A percentile compares a stretch with the other conserved stretches of the same genome.
phyloP scores from a whole-genome alignment of 2,113 vertebrate species.

The Garra rufa region DNA sequence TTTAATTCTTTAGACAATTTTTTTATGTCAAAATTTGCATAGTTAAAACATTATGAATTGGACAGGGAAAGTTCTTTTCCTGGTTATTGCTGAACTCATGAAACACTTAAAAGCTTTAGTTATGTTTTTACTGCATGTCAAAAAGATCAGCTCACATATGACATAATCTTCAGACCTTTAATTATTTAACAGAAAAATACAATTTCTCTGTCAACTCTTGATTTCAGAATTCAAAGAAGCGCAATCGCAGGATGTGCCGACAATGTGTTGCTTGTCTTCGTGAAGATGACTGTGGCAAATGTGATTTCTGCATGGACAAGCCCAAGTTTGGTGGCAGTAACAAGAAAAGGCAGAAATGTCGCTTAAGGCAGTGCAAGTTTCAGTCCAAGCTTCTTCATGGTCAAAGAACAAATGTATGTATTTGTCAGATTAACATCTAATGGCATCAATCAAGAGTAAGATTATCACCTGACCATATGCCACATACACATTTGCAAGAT shows the following conservation, averaged over 20 bases:
- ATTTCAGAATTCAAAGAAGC: slow-evolving; percentile 42
- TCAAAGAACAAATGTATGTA: neutral
- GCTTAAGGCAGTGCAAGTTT: slow-evolving; percentile 77
- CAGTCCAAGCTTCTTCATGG: slow-evolving; percentile 57
- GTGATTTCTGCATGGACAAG: slow-evolving; percentile 83
- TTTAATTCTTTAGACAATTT: too few species aligned
- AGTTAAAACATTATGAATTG: neutral
- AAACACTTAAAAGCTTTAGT: too few species aligned
- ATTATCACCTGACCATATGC: neutral
- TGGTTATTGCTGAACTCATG: neutral
- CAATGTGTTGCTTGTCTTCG: slow-evolving; percentile 76
- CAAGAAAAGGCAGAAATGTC: slow-evolving; percentile 82
- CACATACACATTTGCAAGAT: neutral
- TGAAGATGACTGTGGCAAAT: slow-evolving; percentile 75
- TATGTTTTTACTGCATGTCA: neutral
- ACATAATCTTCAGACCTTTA: neutral
- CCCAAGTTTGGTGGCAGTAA: slow-evolving; percentile 81
- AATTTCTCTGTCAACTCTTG: neutral
- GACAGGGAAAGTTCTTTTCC: neutral
- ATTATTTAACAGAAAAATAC: neutral
- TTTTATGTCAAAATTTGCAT: neutral
- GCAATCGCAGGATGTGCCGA: slow-evolving; percentile 72
- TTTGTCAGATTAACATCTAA: neutral
- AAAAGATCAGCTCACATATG: neutral
- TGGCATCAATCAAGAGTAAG: neutral